phyloP scores from a whole-genome alignment of 1,140 invertebrate species.

The Anadara kagoshimensis region DNA sequence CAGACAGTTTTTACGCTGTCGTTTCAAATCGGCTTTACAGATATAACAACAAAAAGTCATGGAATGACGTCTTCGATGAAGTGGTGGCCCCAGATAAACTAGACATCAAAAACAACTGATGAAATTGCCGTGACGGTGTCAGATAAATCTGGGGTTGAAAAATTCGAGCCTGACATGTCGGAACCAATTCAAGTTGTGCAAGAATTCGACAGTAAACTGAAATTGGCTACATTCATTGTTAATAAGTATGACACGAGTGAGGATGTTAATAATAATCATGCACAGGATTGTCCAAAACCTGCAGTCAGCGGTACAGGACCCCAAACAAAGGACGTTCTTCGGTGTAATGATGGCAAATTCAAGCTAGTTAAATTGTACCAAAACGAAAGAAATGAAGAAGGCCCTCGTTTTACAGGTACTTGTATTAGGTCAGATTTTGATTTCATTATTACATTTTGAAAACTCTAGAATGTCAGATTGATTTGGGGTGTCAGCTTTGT shows the following conservation, averaged over 20 bases:
- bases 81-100: neutral
- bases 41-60: too few relatives aligned
- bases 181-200: neutral
- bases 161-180: neutral
- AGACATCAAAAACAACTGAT: neutral
- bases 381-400: neutral
- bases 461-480: too few relatives aligned
- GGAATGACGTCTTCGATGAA: too few relatives aligned
- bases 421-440: too few relatives aligned
- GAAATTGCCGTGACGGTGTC: neutral
- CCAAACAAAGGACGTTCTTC: neutral
- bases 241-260: neutral
- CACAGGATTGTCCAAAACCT: too few relatives aligned
- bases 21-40: too few relatives aligned
- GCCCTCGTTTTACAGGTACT: slow-evolving; percentile 1
- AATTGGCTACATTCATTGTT: neutral
- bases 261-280: neutral
- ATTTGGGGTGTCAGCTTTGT: too few relatives aligned
- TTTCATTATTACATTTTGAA: too few relatives aligned
- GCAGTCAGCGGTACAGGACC: too few relatives aligned
- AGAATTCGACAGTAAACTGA: neutral
- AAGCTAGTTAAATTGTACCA: neutral
- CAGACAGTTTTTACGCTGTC: too few relatives aligned
- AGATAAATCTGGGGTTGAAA: neutral
- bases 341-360: slow-evolving; percentile 1